phyloP scores from a whole-genome alignment of 2,113 vertebrate genomes.

The Syngnathoides biaculeatus region DNA sequence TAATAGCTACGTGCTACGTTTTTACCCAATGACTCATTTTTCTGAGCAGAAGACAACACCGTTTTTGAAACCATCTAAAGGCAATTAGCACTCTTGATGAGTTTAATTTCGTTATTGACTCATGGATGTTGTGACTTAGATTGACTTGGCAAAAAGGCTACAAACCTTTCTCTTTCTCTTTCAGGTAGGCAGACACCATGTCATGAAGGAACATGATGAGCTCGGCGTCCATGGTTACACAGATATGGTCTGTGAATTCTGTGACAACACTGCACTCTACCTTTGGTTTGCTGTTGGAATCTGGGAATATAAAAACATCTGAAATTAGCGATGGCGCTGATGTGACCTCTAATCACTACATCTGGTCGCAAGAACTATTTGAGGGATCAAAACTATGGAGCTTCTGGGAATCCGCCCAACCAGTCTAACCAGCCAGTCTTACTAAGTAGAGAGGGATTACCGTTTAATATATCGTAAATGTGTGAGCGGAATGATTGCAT shows the following conservation, averaged over 20 bases:
- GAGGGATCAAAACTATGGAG: background rate
- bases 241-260: conserved; percentile 98
- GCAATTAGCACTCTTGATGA: background rate
- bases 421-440: no score
- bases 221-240: conserved; percentile 99
- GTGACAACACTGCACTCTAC: conserved; percentile 98
- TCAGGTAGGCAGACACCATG: conserved; percentile 95
- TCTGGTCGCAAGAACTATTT: background rate
- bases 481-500: no score
- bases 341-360: background rate
- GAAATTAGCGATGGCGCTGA: background rate
- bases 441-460: no score
- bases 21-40: conserved; percentile 11
- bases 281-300: conserved; percentile 87
- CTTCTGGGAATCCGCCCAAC: no score
- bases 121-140: background rate
- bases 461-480: no score
- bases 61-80: background rate
- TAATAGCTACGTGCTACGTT: no score
- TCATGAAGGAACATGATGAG: conserved; percentile 98
- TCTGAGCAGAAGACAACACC: background rate
- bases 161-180: conserved; percentile 97
- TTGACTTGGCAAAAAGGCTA: background rate
- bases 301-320: conserved; percentile 58
- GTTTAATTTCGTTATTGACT: background rate